These are phyloP conservation scores for Ormyrus labotus DNA, from an alignment of 2,888 invertebrate genomes.

Conservation along the genomic window DNA sequence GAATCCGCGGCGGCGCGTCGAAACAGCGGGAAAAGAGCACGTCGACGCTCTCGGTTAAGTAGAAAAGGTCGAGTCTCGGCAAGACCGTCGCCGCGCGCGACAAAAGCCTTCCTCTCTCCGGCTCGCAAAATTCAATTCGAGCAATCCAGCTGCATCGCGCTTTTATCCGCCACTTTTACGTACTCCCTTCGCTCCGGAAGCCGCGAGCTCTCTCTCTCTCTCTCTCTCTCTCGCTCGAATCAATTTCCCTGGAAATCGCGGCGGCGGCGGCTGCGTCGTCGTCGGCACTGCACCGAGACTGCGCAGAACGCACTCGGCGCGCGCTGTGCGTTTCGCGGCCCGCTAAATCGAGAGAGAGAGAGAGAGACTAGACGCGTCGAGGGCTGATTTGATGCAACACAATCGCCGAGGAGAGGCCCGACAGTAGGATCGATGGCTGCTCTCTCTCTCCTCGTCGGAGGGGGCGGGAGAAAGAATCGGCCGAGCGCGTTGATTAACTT, in stretches of 20 bases:
- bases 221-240: conserved; percentile 19
- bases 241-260: conserved; percentile 56
- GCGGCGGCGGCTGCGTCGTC: not conserved
- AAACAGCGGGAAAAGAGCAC: too few species aligned
- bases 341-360: conserved; percentile 30
- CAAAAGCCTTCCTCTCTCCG: too few species aligned
- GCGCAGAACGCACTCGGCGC: conserved; percentile 22
- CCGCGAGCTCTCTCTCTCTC: too few species aligned
- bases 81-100: not conserved
- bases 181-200: not conserved
- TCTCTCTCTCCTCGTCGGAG: not conserved
- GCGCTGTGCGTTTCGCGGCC: not conserved
- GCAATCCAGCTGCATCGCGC: too few species aligned
- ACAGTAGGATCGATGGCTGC: conserved; percentile 51
- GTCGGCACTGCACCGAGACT: conserved; percentile 18
- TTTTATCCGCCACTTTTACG: not conserved
- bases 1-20: too few species aligned
- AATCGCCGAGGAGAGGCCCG: conserved; percentile 8
- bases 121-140: too few species aligned
- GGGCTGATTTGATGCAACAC: conserved; percentile 52
- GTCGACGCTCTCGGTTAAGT: not conserved
- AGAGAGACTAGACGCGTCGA: not conserved
- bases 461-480: conserved; percentile 44
- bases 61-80: not conserved
- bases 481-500: conserved; percentile 55